These are phyloP conservation scores for Anolis carolinensis DNA, from an alignment of 2,113 vertebrate species.

Conservation along the genomic window DNA sequence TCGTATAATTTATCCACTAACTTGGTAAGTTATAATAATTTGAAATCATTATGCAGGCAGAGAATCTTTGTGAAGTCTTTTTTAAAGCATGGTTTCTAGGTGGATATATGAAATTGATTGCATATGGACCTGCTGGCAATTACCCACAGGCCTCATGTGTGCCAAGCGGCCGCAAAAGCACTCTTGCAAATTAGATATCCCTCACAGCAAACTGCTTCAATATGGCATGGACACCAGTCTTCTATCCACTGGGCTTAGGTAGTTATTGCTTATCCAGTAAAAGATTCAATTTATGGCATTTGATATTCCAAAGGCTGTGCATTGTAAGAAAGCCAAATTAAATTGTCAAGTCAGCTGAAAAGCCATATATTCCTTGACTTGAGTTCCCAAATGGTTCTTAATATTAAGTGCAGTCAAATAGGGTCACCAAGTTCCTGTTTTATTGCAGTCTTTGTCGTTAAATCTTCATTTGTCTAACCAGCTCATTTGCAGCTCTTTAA, in stretches of 20 bases:
- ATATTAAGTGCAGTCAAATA: constrained; percentile 8
- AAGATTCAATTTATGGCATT: constrained; percentile 61
- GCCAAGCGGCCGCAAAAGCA: constrained; percentile 46
- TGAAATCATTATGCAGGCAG: constrained; percentile 36
- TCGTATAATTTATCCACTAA: constrained; percentile 51
- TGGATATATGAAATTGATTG: constrained; percentile 68
- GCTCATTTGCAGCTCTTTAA: neutral
- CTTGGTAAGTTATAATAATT: constrained; percentile 51
- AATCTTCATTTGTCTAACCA: neutral
- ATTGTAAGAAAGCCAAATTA: constrained; percentile 53
- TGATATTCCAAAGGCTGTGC: constrained; percentile 57
- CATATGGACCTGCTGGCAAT: constrained; percentile 55
- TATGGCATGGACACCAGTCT: constrained; percentile 7
- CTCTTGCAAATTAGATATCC: constrained; percentile 57
- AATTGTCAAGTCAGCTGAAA: constrained; percentile 54
- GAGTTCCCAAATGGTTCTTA: constrained; percentile 44
- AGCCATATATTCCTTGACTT: constrained; percentile 42
- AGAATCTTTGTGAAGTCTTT: neutral
- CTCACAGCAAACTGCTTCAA: constrained; percentile 25
- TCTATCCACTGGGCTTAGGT: constrained; percentile 36
- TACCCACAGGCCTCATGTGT: constrained; percentile 27
- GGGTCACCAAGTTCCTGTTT: constrained; percentile 21
- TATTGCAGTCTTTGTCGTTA: constrained; percentile 31
- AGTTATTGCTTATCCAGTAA: constrained; percentile 44
- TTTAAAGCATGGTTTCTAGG: constrained; percentile 57